phyloP scores from a whole-genome alignment of 2,888 invertebrate species.

The Brachycybe producta region DNA sequence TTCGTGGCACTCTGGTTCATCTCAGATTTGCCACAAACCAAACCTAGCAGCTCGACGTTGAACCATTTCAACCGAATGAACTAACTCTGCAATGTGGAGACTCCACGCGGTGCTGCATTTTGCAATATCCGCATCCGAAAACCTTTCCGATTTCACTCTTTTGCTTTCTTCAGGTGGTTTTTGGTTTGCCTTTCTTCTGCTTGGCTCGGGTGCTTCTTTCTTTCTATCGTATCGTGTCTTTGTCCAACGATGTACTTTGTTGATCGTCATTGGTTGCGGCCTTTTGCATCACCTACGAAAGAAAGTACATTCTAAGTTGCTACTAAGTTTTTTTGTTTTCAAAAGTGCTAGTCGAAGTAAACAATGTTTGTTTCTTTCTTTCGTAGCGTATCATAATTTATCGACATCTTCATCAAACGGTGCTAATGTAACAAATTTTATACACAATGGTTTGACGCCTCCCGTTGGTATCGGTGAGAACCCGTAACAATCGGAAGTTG shows the following conservation, averaged over 20 bases:
- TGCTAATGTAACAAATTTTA: not conserved
- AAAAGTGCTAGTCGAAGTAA: too few relatives aligned
- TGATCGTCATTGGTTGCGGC: conserved; percentile 6
- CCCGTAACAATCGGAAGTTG: not conserved
- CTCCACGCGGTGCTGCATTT: too few relatives aligned
- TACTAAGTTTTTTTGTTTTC: too few relatives aligned
- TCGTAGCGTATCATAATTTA: not conserved
- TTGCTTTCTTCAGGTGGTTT: conserved; percentile 1
- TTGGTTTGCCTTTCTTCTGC: conserved; percentile 10
- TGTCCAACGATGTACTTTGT: conserved; percentile 8
- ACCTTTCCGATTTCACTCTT: too few relatives aligned
- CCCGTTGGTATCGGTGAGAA: not conserved
- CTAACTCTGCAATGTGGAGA: too few relatives aligned
- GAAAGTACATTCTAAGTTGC: too few relatives aligned
- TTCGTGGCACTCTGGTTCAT: too few relatives aligned
- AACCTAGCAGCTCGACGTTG: not conserved
- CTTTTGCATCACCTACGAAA: not conserved
- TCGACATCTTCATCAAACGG: not conserved
- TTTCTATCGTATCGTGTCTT: not conserved
- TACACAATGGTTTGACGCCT: not conserved
- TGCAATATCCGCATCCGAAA: too few relatives aligned
- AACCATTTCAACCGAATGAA: too few relatives aligned
- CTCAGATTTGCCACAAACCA: too few relatives aligned
- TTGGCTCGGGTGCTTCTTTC: conserved; percentile 11
- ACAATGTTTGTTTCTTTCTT: not conserved